Base-by-base conservation (phyloP, 2,888 invertebrate species). In the Cephonodes hylas region DNA sequence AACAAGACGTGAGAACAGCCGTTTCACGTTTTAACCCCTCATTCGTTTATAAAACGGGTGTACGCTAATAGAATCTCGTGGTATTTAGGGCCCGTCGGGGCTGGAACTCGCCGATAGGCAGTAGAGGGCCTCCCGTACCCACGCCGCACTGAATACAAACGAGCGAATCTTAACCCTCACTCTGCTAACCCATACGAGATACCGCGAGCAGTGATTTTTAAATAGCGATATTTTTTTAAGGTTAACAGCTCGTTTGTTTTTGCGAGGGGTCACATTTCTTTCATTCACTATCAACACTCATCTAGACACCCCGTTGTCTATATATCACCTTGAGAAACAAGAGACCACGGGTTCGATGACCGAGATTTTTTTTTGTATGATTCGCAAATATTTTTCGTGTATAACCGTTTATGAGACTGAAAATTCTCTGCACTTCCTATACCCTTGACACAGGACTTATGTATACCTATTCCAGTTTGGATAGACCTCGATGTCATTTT, bases 111-210 rank as follows among this genome's bases (percentile, higher is more conserved):
- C 75, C 70, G 71, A 66, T 72, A 69, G 76, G 71, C 71, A 62
- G 66, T 66, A 69, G 71, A 68, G 73, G 75, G 77, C 70, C 72
- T 74, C 75, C 75, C 75, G 72, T 71, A 62, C 42, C 64, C 66
- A 63, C 81, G 75, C 74, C 64, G 38, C 64, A 64, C 75, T 80
- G 89, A 84, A 90, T 89, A 88, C 85, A 84, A 89, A 90, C 81
- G 83, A 84, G 83, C 68, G 70, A 86, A 85, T 88, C 86, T 84
- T 85, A 83, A 80, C 85, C 88, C 84, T 81, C 86, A 86, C 88
- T 88, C 88, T 85, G 84, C 74, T 75, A 23, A 42, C 3, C 31
- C 48, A 59, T 25, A 23, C 73, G 69, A 76, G 83, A 83, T 25
- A 48, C 15, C n/a, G 7, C 2, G 27, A 3, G 25, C 2, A 48